Conservation (phyloP, 2,888 invertebrate species). For the Acanthopleura granulata region DNA sequence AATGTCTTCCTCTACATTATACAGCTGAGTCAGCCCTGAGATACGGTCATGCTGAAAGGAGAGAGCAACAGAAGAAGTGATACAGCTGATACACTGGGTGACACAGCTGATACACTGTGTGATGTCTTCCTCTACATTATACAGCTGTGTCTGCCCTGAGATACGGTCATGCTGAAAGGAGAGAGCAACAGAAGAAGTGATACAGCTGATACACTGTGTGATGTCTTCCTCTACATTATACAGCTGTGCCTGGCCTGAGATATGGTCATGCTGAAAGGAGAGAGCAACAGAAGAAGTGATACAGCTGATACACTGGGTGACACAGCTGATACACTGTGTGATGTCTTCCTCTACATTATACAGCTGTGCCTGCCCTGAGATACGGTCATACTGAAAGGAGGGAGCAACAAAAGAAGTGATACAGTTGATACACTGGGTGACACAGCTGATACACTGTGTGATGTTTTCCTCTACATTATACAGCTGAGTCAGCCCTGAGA, state of each 20-base stretch:
- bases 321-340: constrained; percentile 64
- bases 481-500: constrained; percentile 67
- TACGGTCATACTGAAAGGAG: constrained; percentile 60
- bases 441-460: constrained; percentile 65
- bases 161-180: constrained; percentile 64
- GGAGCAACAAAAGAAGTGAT: too few relatives aligned
- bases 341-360: constrained; percentile 66
- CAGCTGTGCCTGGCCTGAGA: constrained; percentile 67
- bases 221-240: constrained; percentile 66
- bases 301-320: constrained; percentile 59
- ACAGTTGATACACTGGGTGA: too few relatives aligned
- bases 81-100: constrained; percentile 68
- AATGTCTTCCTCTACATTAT: constrained; percentile 64
- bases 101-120: constrained; percentile 68
- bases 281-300: too few relatives aligned
- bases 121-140: constrained; percentile 64
- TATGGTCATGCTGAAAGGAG: constrained; percentile 61
- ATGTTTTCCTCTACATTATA: constrained; percentile 66
- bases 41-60: constrained; percentile 63
- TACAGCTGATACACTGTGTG: constrained; percentile 65
- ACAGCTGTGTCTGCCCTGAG: constrained; percentile 67
- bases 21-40: constrained; percentile 67
- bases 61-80: constrained; percentile 42
- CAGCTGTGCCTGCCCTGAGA: constrained; percentile 67
- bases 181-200: too few relatives aligned